Percentiles rank a stretch among this genome's conserved stretches.
Conservation (phyloP, 2,888 invertebrate genomes). For the Mythimna loreyi region DNA sequence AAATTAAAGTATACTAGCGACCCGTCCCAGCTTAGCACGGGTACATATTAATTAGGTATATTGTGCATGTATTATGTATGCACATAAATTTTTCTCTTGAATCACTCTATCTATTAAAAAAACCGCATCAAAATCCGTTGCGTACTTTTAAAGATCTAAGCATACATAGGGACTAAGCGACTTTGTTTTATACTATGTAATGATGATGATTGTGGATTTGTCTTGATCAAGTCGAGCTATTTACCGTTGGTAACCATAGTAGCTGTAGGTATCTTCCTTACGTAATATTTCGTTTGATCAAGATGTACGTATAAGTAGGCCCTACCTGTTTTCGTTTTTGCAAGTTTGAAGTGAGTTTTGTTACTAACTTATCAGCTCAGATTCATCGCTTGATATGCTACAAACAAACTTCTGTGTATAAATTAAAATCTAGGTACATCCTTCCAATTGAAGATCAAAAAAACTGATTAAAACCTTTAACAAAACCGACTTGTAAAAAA, state of each 20-base stretch:
- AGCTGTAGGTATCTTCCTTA: too few species aligned
- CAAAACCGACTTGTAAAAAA: slow-evolving; percentile 28
- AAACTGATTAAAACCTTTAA: slow-evolving; percentile 16
- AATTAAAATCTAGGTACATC: slow-evolving; percentile 7
- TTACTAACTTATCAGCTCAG: slow-evolving; percentile 8
- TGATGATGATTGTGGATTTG: too few species aligned
- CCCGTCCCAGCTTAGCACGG: too few species aligned
- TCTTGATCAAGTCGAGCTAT: neutral
- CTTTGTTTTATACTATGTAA: too few species aligned
- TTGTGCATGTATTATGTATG: too few species aligned
- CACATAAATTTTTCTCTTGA: too few species aligned
- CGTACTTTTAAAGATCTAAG: too few species aligned
- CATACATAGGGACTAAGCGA: too few species aligned
- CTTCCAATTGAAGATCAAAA: slow-evolving; percentile 23
- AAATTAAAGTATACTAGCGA: too few species aligned
- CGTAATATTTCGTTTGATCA: neutral
- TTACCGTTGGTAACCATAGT: neutral
- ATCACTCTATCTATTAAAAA: too few species aligned
- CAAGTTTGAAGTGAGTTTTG: neutral
- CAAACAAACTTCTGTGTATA: slow-evolving; percentile 25
- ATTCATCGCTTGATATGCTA: slow-evolving; percentile 28
- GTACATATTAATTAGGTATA: too few species aligned
- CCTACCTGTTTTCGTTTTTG: neutral
- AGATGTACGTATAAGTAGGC: neutral
- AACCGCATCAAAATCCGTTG: too few species aligned